Evolutionary conservation across 2,113 vertebrate species (phyloP).

Genomic region (Myxocyprinus asiaticus): DNA sequence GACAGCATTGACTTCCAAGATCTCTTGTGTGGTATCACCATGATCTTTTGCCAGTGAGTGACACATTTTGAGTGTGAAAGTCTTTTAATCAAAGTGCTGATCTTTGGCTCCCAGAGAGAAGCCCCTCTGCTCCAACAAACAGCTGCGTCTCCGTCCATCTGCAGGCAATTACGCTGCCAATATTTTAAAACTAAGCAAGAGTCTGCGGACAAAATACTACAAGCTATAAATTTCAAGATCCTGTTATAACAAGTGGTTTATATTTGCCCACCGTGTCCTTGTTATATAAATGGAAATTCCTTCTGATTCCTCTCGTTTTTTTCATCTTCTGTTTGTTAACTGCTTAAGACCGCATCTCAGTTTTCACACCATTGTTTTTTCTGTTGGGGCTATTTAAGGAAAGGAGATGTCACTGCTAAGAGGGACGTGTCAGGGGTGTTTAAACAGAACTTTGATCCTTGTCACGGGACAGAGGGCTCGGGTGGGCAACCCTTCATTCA

Average conservation of each 20-base stretch:
- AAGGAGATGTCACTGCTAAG: slow-evolving; percentile 63
- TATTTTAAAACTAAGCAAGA: slow-evolving; percentile 77
- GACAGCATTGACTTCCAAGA: not conserved
- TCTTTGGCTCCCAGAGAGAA: slow-evolving; percentile 47
- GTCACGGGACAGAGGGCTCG: slow-evolving; percentile 26
- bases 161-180: slow-evolving; percentile 71
- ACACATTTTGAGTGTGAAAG: slow-evolving; percentile 56
- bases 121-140: slow-evolving; percentile 50
- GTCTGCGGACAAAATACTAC: slow-evolving; percentile 75
- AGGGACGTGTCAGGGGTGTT: slow-evolving; percentile 64
- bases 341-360: slow-evolving; percentile 56
- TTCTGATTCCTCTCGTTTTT: slow-evolving; percentile 53
- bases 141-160: slow-evolving; percentile 75
- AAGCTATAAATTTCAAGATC: slow-evolving; percentile 80
- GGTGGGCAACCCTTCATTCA: slow-evolving; percentile 52
- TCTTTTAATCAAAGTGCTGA: slow-evolving; percentile 55
- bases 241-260: slow-evolving; percentile 82
- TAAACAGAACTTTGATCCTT: slow-evolving; percentile 62
- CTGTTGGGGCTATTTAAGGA: slow-evolving; percentile 59
- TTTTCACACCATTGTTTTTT: slow-evolving; percentile 71
- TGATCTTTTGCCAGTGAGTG: slow-evolving; percentile 48
- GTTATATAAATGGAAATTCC: slow-evolving; percentile 67
- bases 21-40: slow-evolving; percentile 40
- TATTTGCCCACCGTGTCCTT: slow-evolving; percentile 70
- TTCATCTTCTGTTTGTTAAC: not conserved